Evolutionary conservation across 2,888 invertebrate species (phyloP), one percentile per base, ranked within the genome.

Genomic region (Dromius quadrimaculatus): DNA sequence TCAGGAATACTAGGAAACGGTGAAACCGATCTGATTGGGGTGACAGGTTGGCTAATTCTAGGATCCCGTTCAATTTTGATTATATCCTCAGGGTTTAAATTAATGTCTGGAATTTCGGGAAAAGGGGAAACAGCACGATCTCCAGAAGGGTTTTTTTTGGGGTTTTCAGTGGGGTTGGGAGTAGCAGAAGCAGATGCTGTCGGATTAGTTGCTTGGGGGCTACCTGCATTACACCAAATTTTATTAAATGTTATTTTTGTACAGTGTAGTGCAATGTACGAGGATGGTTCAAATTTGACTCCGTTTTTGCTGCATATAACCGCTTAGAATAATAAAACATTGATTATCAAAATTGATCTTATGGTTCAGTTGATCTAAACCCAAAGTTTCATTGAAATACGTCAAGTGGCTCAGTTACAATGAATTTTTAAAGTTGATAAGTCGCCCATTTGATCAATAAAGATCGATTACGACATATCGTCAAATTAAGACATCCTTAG

Each of bases 1-100:
- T 79, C 78, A 13, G 78, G 79, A 43, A 79, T 80, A 15, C 59
- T 63, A 11, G 78, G 77, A 73, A 77, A 78, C 3, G 80, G 79
- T 2, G 72, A 72, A 8, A 69, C 13, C 5, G 71, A 59, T 20
- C 62, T 34, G 32, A 61, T 57, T 15, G 73, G 65, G n/a, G 71
- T 59, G 9, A 71, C 72, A 9, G 72, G 69, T 1, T 68, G 65
- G 17, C 57, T 66, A 8, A 71, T 68, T 62, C 71, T 70, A 41
- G 54, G 61, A 45, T 73, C 69, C n/a, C 50, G 28, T 41, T 61
- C 43, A 6, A 71, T 71, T 50, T 76, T 72, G 50, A 72, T 20
- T 20, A 75, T 57, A 41, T 74, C 38, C 61, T 76, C 76, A 38
- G 76, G 75, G 65, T 77, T 75, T 70, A 72, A 62, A 23, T 76